Conservation (phyloP, 2,888 invertebrate genomes). For the Teinopalpus imperialis region DNA sequence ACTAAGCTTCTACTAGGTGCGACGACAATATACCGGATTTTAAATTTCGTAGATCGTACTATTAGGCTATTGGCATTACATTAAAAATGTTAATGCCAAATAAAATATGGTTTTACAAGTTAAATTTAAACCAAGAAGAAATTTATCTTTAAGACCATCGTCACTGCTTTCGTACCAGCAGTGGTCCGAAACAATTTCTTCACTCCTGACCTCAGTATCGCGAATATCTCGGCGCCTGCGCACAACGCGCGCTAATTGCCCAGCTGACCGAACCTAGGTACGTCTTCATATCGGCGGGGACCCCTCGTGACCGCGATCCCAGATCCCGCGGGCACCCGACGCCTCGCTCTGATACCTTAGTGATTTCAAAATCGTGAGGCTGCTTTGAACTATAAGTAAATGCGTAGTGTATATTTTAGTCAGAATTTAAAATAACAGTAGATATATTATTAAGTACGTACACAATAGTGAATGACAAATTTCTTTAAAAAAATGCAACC, state of each 20-base stretch:
- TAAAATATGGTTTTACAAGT: no score
- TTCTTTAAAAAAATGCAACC: no score
- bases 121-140: no score
- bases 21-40: no score
- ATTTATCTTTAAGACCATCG: background rate
- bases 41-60: no score
- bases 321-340: constrained; percentile 10
- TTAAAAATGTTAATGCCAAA: no score
- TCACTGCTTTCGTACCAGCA: background rate
- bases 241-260: constrained; percentile 18
- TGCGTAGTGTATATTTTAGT: no score
- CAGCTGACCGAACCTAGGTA: constrained; percentile 4
- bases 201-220: constrained; percentile 15
- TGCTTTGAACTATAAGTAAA: constrained; percentile 2
- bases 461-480: no score
- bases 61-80: no score
- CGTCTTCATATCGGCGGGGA: constrained; percentile 23
- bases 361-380: constrained; percentile 15
- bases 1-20: no score
- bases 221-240: constrained; percentile 11
- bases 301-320: constrained; percentile 23
- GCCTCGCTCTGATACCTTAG: constrained; percentile 7
- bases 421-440: no score
- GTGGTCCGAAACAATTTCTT: constrained; percentile 10
- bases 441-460: no score